These are phyloP conservation scores for Corythornis cristatus DNA, from an alignment of 2,113 vertebrate species.

Conservation along the genomic window DNA sequence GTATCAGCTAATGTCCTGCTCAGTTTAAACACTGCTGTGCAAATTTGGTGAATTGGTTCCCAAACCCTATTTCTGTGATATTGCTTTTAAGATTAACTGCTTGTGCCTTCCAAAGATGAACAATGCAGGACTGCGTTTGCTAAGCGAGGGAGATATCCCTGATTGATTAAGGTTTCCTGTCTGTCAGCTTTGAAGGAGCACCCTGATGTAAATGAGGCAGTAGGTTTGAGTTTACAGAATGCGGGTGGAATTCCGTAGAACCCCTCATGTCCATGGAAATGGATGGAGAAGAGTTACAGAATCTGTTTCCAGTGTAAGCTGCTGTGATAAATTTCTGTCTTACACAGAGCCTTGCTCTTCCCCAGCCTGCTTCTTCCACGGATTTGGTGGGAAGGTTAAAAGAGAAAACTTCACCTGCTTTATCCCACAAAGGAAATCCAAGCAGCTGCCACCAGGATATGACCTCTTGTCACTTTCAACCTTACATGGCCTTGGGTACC, in stretches of 20 bases:
- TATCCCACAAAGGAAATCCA: background rate
- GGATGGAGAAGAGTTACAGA: background rate
- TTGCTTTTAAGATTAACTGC: conserved; percentile 21
- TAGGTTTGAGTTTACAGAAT: background rate
- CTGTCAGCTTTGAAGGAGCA: background rate
- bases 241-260: background rate
- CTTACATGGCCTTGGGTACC: background rate
- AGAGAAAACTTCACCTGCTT: background rate
- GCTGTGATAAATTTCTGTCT: background rate
- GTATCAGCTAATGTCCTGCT: conserved; percentile 26
- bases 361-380: background rate
- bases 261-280: fast-evolving
- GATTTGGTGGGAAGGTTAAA: background rate
- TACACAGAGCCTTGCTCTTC: background rate
- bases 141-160: background rate
- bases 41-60: conserved; percentile 10
- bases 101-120: background rate
- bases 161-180: background rate
- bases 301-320: background rate
- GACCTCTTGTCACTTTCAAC: background rate
- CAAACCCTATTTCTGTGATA: background rate
- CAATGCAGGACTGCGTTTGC: background rate
- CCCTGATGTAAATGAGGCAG: background rate
- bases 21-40: conserved; percentile 7
- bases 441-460: background rate